Conservation (phyloP, 2,888 invertebrate genomes). For the Hydrotaea diabolus region DNA sequence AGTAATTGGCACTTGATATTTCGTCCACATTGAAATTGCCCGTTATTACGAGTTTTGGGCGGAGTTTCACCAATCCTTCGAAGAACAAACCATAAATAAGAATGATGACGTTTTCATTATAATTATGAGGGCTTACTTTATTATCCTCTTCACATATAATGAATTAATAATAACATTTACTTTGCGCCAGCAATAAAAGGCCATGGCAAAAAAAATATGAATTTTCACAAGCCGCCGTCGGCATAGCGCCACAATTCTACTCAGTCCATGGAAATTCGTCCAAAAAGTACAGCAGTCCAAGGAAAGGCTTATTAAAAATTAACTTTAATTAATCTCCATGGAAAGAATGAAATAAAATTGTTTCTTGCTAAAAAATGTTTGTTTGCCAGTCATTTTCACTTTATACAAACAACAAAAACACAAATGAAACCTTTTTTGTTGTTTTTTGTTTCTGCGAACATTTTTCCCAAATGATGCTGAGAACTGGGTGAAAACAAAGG, state of each 20-base stretch:
- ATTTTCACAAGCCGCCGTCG: neutral
- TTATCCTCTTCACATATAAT: conserved; percentile 23
- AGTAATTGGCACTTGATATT: no score
- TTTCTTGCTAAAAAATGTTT: neutral
- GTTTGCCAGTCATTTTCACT: neutral
- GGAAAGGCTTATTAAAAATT: conserved; percentile 47
- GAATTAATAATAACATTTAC: conserved; percentile 32
- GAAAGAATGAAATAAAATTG: conserved; percentile 46
- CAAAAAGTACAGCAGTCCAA: neutral
- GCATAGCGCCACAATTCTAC: neutral
- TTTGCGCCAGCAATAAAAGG: neutral
- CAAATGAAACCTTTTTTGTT: neutral
- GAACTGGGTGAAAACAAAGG: no score
- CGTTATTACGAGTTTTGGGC: no score
- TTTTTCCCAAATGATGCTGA: no score
- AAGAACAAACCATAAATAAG: no score
- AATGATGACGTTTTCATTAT: no score
- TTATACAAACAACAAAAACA: neutral
- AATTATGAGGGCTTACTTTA: neutral
- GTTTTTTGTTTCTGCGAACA: no score
- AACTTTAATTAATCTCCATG: conserved; percentile 56
- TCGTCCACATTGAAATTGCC: no score
- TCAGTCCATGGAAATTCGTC: neutral
- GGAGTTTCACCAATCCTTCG: no score
- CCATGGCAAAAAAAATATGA: neutral